Evolutionary conservation across 1,140 invertebrate genomes (phyloP).

Genomic region (Triops cancriformis): DNA sequence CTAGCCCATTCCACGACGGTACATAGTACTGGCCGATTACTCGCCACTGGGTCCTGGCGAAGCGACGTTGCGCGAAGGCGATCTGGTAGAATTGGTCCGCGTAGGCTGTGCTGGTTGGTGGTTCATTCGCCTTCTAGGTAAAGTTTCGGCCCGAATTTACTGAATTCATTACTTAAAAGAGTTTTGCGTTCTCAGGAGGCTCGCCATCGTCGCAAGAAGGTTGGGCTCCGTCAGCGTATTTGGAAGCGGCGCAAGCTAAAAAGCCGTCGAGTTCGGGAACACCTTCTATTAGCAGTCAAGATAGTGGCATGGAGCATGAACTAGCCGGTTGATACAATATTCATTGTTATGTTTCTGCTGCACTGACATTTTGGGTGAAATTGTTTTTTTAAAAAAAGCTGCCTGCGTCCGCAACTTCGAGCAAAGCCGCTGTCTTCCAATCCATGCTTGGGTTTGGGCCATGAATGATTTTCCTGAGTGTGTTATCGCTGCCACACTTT

Average conservation of each 20-base stretch:
- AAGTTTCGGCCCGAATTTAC: conserved; percentile 26
- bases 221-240: conserved; percentile 88
- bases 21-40: conserved; percentile 82
- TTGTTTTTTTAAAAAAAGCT: too few species aligned
- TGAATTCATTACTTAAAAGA: background rate
- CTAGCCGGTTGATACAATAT: background rate
- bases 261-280: conserved; percentile 29
- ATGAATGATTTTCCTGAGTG: background rate
- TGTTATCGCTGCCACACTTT: background rate
- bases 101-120: conserved; percentile 92
- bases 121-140: conserved; percentile 76
- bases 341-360: background rate
- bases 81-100: conserved; percentile 75
- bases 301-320: conserved; percentile 32
- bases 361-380: background rate
- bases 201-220: conserved; percentile 56
- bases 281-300: conserved; percentile 43
- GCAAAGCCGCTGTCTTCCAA: background rate
- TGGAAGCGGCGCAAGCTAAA: conserved; percentile 58
- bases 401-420: background rate
- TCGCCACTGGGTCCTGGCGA: conserved; percentile 77
- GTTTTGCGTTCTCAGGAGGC: conserved; percentile 11
- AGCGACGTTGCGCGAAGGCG: conserved; percentile 78
- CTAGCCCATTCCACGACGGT: conserved; percentile 44
- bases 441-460: background rate